A percentile compares a stretch with the other conserved stretches of the same genome.
These are phyloP conservation scores for Dolichoris vasculosae DNA, from an alignment of 1,140 invertebrate genomes.

Conservation along the genomic window DNA sequence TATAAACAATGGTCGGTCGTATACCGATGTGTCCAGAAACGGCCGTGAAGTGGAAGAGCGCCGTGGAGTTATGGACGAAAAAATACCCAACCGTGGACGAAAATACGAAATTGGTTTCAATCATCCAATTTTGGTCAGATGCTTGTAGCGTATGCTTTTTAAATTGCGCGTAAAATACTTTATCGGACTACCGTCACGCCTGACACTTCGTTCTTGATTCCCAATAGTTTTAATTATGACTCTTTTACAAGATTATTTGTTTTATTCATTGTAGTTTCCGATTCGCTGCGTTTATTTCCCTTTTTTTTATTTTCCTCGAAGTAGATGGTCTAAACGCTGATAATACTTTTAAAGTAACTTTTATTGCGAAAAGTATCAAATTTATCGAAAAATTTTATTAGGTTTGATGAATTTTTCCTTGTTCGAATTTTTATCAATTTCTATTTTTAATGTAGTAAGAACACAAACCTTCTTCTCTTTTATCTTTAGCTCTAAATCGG, in stretches of 20 bases:
- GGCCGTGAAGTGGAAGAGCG: no score
- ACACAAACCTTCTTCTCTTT: not conserved
- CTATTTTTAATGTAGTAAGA: not conserved
- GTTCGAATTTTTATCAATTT: not conserved
- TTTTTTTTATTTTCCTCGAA: not conserved
- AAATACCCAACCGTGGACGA: not conserved
- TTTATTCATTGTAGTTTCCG: not conserved
- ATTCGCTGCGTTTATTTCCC: not conserved
- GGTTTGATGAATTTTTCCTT: not conserved
- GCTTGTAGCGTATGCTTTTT: not conserved
- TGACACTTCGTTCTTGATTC: not conserved
- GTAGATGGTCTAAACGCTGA: no score
- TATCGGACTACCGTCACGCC: not conserved
- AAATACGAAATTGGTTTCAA: slow-evolving; percentile 42
- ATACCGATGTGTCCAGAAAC: not conserved
- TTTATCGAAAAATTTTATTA: no score
- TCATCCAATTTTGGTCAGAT: slow-evolving; percentile 1
- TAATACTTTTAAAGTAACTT: no score
- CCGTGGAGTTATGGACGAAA: not conserved
- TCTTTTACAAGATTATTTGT: not conserved
- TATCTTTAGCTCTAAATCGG: not conserved
- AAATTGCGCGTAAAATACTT: slow-evolving; percentile 31
- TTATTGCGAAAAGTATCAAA: no score
- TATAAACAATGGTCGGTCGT: slow-evolving; percentile 50
- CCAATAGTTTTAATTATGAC: slow-evolving; percentile 10